Base-by-base conservation (phyloP, 2,797 vertebrate genomes). In the Danio choprae region DNA sequence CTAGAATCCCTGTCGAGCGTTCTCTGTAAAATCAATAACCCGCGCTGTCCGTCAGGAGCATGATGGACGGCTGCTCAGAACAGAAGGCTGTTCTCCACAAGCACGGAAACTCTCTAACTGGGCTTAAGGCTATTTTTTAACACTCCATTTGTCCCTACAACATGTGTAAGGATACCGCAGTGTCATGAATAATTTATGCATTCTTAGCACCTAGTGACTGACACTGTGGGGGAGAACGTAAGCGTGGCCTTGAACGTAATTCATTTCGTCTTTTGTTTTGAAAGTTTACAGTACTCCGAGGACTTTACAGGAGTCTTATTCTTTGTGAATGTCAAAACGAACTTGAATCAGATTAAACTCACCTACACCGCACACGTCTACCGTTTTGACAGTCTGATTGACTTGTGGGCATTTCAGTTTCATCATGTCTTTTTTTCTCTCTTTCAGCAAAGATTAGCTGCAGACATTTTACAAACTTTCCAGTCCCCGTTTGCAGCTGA, bases 111-210 rank as follows among this genome's bases (percentile, higher is more conserved):
- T 80, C 77, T 79, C 56, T 74, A 48, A 65, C 71, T 60, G 77
- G 76, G 74, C 84, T 82, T 81, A 75, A 67, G 80, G 82, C 82
- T 76, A 78, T 85, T 85, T 86, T 85, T 83, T 84, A 80, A 77
- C 69, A 41, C 65, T 83, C 64, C 68, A 81, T 86, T 84, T 84
- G 83, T 82, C 70, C 74, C 77, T 80, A 78, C 63, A 84, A 87
- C 74, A 82, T 78, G 55, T 87, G 80, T 68, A 85, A 82, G 70
- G 77, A 85, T 82, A 81, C 77, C 58, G 53, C 67, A 9, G 84
- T 69, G 62, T n/a, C 75, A 84, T 85, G 84, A 85, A 87, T 85
- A 84, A 83, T 87, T 73, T 76, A 84, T 85, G 53, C 67, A 13
- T 65, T 76, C 74, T 76, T 15, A 69, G 38, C 68, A 69, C 59